These are phyloP conservation scores for Anodontia alba DNA, from an alignment of 2,888 invertebrate genomes.

Conservation along the genomic window DNA sequence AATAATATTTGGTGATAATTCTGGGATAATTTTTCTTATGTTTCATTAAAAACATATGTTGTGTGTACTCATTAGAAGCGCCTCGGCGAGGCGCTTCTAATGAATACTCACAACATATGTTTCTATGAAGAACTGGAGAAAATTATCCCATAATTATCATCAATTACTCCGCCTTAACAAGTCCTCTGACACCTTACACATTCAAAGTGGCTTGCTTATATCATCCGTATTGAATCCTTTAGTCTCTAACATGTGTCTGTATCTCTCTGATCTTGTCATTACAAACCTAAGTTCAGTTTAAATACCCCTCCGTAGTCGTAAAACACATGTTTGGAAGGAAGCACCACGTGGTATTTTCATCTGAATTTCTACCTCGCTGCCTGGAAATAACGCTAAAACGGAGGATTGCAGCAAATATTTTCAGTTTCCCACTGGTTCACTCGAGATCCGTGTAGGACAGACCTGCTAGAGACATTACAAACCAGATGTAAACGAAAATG, in stretches of 20 bases:
- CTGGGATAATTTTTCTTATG: no score
- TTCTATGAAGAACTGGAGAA: no score
- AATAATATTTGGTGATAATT: no score
- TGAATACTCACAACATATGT: no score
- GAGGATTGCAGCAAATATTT: conserved; percentile 17
- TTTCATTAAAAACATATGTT: no score
- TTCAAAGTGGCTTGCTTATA: conserved; percentile 4
- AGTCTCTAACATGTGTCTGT: conserved; percentile 4
- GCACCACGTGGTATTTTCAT: conserved; percentile 13
- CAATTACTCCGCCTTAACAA: no score
- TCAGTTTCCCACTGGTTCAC: conserved; percentile 47
- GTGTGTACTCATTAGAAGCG: no score
- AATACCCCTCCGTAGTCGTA: conserved; percentile 12
- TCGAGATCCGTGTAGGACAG: conserved; percentile 36
- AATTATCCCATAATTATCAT: no score
- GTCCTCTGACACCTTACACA: conserved; percentile 11
- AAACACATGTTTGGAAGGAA: conserved; percentile 38
- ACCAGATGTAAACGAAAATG: conserved; percentile 45
- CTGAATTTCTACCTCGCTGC: background rate
- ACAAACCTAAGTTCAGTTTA: conserved; percentile 7
- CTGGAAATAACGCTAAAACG: background rate
- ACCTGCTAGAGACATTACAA: conserved; percentile 35
- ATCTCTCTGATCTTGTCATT: conserved; percentile 18
- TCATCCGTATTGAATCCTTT: background rate
- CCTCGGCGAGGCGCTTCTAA: no score